phyloP scores from a whole-genome alignment of 2,113 vertebrate species.

The Eurystomus gularis region DNA sequence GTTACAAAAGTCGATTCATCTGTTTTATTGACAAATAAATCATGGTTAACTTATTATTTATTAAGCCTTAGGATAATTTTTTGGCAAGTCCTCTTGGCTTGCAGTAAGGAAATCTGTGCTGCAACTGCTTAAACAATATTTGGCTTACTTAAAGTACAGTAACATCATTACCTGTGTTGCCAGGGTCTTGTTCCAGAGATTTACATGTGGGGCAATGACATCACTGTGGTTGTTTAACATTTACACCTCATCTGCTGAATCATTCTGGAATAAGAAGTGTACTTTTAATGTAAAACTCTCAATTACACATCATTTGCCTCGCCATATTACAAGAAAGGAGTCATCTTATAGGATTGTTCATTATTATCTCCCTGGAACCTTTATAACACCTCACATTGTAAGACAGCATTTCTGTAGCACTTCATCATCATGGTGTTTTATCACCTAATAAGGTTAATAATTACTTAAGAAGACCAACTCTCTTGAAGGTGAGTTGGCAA shows the following conservation, averaged over 20 bases:
- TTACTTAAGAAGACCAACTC: neutral
- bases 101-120: neutral
- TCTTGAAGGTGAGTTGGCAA: neutral
- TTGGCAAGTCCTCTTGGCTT: constrained; percentile 23
- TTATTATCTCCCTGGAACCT: neutral
- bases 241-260: constrained; percentile 51
- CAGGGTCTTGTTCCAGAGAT: neutral
- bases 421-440: neutral
- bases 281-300: neutral
- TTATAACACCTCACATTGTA: neutral
- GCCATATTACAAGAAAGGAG: neutral
- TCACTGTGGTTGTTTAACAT: neutral
- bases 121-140: neutral
- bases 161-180: neutral
- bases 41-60: neutral
- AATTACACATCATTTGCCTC: neutral
- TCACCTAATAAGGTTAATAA: neutral
- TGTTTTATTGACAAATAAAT: neutral
- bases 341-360: neutral
- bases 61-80: neutral
- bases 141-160: neutral
- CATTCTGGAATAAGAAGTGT: neutral
- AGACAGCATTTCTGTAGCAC: neutral
- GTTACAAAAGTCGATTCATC: neutral
- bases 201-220: neutral